Evolutionary conservation across 2,797 vertebrate species (phyloP), one percentile per base, ranked within the genome.

Genomic region (Petrocephalus schoutedeni): DNA sequence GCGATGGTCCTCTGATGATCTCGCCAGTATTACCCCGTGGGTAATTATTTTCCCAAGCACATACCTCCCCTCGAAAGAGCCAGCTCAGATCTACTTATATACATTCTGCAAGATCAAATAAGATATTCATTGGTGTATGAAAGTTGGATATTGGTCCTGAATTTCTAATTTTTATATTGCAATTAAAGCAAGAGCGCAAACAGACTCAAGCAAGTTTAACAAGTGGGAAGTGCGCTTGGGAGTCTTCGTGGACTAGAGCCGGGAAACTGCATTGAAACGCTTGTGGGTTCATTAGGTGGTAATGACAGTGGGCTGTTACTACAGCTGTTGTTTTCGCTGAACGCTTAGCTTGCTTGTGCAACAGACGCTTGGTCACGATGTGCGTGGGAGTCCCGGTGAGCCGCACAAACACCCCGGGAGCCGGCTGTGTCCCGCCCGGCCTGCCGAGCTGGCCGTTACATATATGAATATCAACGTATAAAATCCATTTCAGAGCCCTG

Each of bases 301-400:
- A 49, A 80, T 80, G 36, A 80, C 74, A 80, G 41, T 49, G 74
- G 41, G 36, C 74, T 57, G 51, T 5, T 16, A 56, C 83, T 57
- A 85, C 83, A 85, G 83, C 51, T 56, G 51, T 85, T 85, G 51
- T 85, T 85, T 85, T 85, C 28, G 51, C 51, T 54, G n/a, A 85
- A 85, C 83, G 54, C 51, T 28, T 57, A 54, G 83, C 49, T 57
- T 85, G 51, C 83, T 28, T 54, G 49, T 85, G 51, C 51, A 54
- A 85, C 51, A 56, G 51, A 9, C 23, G 83, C 51, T 85, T 14
- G 49, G 23, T 85, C n/a, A 28, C 51, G 54, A 56, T 16, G 49
- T 57, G 51, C 83, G 53, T 84, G 80, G 80, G 80, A 74, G 67
- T 49, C 32, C 28, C 10, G 32, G 36, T 14, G 23, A 54, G 54